Conservation (phyloP, 2,888 invertebrate species). For the Lepidocyrtoides sp. region DNA sequence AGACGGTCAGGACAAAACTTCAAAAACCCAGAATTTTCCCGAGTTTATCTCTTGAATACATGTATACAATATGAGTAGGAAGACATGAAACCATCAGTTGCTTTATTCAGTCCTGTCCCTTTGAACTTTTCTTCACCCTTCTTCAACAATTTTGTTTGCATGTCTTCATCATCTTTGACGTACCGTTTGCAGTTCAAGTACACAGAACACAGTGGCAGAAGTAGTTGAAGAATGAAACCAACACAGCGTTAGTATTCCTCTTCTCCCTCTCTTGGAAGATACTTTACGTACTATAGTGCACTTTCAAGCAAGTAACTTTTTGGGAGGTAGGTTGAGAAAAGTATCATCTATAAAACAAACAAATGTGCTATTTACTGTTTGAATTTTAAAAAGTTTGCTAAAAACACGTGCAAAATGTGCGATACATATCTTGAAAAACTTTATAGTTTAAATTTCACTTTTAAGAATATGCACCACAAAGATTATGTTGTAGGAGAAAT, state of each 20-base stretch:
- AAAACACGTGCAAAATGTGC: background rate
- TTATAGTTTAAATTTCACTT: too few species aligned
- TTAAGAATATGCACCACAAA: too few species aligned
- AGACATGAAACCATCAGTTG: slow-evolving; percentile 31
- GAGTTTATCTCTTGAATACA: too few species aligned
- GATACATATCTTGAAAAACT: background rate
- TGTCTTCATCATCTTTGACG: slow-evolving; percentile 18
- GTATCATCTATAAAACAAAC: slow-evolving; percentile 35
- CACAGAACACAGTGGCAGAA: background rate
- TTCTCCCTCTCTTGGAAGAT: background rate
- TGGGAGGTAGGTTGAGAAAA: background rate
- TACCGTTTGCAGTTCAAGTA: background rate
- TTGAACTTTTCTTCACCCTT: slow-evolving; percentile 27
- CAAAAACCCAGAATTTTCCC: too few species aligned
- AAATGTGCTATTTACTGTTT: slow-evolving; percentile 55
- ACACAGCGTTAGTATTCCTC: background rate
- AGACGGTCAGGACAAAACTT: too few species aligned
- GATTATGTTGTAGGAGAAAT: too few species aligned
- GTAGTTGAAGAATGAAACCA: background rate
- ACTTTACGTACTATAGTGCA: background rate
- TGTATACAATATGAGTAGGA: background rate
- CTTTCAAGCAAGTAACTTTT: background rate
- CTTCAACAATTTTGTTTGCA: slow-evolving; percentile 33
- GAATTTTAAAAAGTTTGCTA: slow-evolving; percentile 58
- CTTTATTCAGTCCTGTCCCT: slow-evolving; percentile 35